Evolutionary conservation across 2,113 vertebrate species (phyloP).

Genomic region (Dendropsophus ebraccatus): DNA sequence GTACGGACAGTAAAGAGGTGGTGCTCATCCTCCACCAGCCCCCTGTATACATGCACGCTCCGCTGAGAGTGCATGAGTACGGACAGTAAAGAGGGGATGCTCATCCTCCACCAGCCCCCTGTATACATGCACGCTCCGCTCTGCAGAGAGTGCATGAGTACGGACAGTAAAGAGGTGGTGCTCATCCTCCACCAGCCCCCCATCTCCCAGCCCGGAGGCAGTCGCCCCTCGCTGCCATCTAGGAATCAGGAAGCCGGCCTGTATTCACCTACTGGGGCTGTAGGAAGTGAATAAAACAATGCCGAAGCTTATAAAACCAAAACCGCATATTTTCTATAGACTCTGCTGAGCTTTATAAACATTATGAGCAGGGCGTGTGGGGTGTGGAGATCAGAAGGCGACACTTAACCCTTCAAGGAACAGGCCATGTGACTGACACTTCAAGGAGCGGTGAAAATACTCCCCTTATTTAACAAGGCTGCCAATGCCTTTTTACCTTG

Average conservation of each 20-base stretch:
- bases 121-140: no score
- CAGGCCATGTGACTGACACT: background rate
- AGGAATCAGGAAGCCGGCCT: constrained; percentile 1
- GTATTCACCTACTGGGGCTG: background rate
- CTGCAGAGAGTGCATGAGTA: background rate
- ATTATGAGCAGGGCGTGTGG: constrained; percentile 11
- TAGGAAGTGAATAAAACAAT: constrained; percentile 24
- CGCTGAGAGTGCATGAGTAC: no score
- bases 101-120: no score
- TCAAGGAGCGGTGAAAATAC: background rate
- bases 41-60: no score
- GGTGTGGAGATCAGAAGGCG: background rate
- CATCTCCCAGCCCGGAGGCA: no score
- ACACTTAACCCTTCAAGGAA: background rate
- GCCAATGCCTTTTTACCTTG: background rate
- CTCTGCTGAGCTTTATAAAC: background rate
- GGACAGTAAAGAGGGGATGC: no score
- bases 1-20: no score
- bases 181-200: no score
- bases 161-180: no score
- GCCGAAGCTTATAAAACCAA: constrained; percentile 14
- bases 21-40: no score
- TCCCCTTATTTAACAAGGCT: background rate
- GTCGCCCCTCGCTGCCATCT: background rate
- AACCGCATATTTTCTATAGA: background rate